phyloP scores from a whole-genome alignment of 2,113 vertebrate genomes.

The Speoplatyrhinus poulsoni region DNA sequence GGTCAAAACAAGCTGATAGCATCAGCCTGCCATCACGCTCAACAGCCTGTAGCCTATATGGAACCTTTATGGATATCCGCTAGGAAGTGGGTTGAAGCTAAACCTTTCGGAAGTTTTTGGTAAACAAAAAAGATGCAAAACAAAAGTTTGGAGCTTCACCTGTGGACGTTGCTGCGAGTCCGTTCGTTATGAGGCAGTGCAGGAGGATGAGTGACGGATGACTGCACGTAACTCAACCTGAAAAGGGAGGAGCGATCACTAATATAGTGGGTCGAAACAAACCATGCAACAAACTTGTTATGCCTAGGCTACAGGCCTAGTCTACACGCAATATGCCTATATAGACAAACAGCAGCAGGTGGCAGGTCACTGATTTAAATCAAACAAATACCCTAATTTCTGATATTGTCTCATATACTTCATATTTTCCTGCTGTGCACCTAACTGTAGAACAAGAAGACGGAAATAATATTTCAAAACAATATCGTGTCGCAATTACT shows the following conservation, averaged over 20 bases:
- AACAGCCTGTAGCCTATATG: neutral
- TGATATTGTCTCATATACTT: too few relatives aligned
- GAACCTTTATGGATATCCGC: neutral
- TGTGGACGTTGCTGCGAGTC: slow-evolving; percentile 5
- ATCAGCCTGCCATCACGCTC: slow-evolving; percentile 55
- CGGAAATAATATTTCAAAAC: neutral
- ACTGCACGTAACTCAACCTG: slow-evolving; percentile 67
- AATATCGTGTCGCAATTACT: neutral
- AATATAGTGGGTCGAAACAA: neutral
- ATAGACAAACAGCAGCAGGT: too few relatives aligned
- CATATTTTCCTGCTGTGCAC: too few relatives aligned
- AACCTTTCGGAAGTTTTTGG: neutral
- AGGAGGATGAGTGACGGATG: slow-evolving; percentile 50
- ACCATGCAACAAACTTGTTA: neutral
- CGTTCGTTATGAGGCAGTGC: slow-evolving; percentile 19
- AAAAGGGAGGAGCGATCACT: slow-evolving; percentile 49
- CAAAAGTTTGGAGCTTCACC: neutral
- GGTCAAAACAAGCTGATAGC: slow-evolving; percentile 16
- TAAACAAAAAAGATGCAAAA: neutral
- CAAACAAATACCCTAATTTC: too few relatives aligned
- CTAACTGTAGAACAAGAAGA: neutral
- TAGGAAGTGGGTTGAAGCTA: neutral
- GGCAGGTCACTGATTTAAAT: too few relatives aligned
- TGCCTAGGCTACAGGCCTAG: too few relatives aligned
- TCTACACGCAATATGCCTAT: too few relatives aligned